Base-by-base conservation (phyloP, 1,140 invertebrate species). In the Pogonognathellus flavescens region DNA sequence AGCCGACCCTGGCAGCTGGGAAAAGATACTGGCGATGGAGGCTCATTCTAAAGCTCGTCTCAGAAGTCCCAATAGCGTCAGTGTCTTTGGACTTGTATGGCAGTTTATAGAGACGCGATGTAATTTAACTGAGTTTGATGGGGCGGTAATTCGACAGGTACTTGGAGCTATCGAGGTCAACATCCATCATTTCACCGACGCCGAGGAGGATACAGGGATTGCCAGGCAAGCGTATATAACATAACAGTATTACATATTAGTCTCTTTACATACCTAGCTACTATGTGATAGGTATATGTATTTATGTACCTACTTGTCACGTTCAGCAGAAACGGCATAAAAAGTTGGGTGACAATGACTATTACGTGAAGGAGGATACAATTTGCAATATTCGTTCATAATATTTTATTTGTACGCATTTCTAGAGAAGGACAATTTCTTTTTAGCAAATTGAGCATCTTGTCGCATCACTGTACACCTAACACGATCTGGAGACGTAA, bases 121-220 rank as follows among this genome's bases (percentile, higher is more conserved):
- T 60, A 91, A 92, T 8, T 83, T 94, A 55, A 89, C 90, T 1
- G 88, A 91, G 10, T 92, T 92, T 89, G 90, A 91, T 59, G 92
- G 93, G 84, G 90, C 93, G 88, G 92, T 93, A 7, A 93, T 95
- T 50, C 90, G 94, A 11, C 92, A 92, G 88, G 91, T 94, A 8
- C 93, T 93, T 31, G 80, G 80, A 81, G 80, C 80, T 11, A 81
- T 81, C 20, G 80, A 81, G 80, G 80, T 81, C 20, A 81, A 81
- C 52, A 81, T 81, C 52, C 80, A 81, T 81, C 80, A 81, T 53
- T 81, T 81, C 18, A 55, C 80, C 8, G 80, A 81, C 55, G 53
- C 20, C 13, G 80, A 55, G 11, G 80, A 81, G 16, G 80, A 81
- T 55, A 31, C 80, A 93, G 92, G 49, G 89, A 91, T 10, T 90